Evolutionary conservation across 2,797 vertebrate genomes (phyloP).

Genomic region (Darevskia nairensis): DNA sequence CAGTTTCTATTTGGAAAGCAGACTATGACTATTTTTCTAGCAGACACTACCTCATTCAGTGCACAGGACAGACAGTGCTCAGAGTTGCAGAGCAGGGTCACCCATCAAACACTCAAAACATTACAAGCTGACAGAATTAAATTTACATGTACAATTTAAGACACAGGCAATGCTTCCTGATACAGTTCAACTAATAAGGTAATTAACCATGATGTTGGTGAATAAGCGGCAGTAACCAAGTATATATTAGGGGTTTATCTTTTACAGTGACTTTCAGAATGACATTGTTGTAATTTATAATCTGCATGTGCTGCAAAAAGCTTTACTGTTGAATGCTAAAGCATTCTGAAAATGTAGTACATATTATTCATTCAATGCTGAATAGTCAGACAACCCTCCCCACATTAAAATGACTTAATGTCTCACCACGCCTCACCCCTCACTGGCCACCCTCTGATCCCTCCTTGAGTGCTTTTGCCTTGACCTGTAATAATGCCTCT

Average conservation of each 20-base stretch:
- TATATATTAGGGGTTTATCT: background rate
- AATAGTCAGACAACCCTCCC: background rate
- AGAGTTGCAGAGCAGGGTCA: background rate
- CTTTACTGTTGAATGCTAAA: background rate
- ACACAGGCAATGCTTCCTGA: background rate
- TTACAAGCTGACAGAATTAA: conserved; percentile 4
- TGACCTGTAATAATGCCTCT: too few species aligned
- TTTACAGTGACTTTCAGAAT: background rate
- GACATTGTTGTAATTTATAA: background rate
- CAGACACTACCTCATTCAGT: conserved; percentile 15
- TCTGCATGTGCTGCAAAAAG: background rate
- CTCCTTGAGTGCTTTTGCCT: too few species aligned
- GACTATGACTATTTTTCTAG: background rate
- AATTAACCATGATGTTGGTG: background rate
- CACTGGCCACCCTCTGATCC: too few species aligned
- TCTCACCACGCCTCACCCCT: too few species aligned
- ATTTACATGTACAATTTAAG: background rate
- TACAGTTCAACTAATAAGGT: background rate
- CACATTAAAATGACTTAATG: background rate
- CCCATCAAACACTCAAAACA: background rate
- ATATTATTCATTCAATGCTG: background rate
- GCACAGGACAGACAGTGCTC: background rate
- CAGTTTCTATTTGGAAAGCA: background rate
- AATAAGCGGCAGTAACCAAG: background rate
- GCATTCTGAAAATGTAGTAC: background rate